Evolutionary conservation across 2,888 invertebrate species (phyloP).

Genomic region (Erebia ligea): DNA sequence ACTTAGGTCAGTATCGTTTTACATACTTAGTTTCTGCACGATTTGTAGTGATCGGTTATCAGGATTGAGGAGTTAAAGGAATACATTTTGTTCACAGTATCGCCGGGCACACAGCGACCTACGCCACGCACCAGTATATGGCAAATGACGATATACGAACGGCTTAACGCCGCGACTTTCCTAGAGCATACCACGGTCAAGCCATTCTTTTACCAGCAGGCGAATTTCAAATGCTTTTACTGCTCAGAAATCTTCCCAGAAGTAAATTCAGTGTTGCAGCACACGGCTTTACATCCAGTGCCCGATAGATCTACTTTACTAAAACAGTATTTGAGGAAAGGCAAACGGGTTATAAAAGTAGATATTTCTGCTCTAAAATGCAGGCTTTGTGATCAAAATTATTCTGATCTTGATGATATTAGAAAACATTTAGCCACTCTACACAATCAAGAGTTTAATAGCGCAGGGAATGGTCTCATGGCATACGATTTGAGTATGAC

Average conservation of each 20-base stretch:
- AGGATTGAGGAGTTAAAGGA: slow-evolving; percentile 39
- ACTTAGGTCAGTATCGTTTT: slow-evolving; percentile 34
- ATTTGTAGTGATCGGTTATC: slow-evolving; percentile 31
- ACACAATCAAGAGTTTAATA: slow-evolving; percentile 73
- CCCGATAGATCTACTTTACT: slow-evolving; percentile 63
- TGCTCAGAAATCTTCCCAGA: slow-evolving; percentile 73
- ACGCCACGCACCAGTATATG: slow-evolving; percentile 70
- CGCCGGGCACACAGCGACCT: slow-evolving; percentile 50
- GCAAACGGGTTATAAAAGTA: slow-evolving; percentile 74
- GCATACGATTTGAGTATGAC: slow-evolving; percentile 64
- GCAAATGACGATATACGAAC: slow-evolving; percentile 77
- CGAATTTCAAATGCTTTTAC: slow-evolving; percentile 76
- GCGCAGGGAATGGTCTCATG: slow-evolving; percentile 72
- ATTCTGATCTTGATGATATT: slow-evolving; percentile 67
- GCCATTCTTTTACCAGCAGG: slow-evolving; percentile 75
- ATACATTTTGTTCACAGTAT: slow-evolving; percentile 53
- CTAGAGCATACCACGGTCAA: slow-evolving; percentile 68
- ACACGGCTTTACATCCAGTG: slow-evolving; percentile 56
- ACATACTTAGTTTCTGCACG: slow-evolving; percentile 33
- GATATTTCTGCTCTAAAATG: slow-evolving; percentile 72
- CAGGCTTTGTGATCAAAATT: slow-evolving; percentile 67
- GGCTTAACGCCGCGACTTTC: slow-evolving; percentile 74
- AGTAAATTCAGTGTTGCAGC: slow-evolving; percentile 64
- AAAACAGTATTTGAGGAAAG: slow-evolving; percentile 69
- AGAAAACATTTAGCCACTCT: slow-evolving; percentile 58